phyloP scores from a whole-genome alignment of 2,113 vertebrate genomes.

The Platycercus adscitus region DNA sequence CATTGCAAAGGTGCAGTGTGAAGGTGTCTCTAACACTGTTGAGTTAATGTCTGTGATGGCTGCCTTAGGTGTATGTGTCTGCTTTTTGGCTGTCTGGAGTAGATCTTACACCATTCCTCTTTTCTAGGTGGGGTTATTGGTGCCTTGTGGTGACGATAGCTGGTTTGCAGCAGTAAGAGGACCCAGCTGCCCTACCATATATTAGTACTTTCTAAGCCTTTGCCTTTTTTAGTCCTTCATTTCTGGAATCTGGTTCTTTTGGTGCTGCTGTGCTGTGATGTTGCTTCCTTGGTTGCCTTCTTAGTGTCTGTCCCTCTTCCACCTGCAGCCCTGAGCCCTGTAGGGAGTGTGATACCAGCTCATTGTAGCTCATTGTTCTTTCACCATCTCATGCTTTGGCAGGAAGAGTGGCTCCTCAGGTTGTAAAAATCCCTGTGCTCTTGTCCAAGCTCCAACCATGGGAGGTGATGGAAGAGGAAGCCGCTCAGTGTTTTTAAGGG shows the following conservation, averaged over 20 bases:
- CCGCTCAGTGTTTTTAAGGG: fast-evolving
- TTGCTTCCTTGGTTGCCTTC: background rate
- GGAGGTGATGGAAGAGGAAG: background rate
- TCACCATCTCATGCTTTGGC: background rate
- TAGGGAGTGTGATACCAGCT: background rate
- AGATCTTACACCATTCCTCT: background rate
- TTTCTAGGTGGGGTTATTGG: background rate
- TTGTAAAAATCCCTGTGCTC: fast-evolving
- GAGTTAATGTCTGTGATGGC: too few species aligned
- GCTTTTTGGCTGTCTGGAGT: fast-evolving
- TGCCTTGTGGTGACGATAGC: background rate
- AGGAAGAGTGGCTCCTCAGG: background rate
- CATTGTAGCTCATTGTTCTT: background rate
- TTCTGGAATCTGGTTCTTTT: background rate
- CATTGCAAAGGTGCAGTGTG: fast-evolving
- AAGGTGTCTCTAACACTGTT: fast-evolving
- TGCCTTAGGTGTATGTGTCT: too few species aligned
- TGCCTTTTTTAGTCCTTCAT: fast-evolving
- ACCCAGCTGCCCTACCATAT: fast-evolving
- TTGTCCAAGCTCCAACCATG: background rate
- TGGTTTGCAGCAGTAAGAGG: background rate
- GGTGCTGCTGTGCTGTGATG: background rate
- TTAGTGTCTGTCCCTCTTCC: background rate
- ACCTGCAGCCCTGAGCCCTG: background rate
- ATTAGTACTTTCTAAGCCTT: background rate